Percentiles rank a stretch among this genome's conserved stretches.
Conservation (phyloP, 2,797 vertebrate genomes). For the Clarias platycephalus region DNA sequence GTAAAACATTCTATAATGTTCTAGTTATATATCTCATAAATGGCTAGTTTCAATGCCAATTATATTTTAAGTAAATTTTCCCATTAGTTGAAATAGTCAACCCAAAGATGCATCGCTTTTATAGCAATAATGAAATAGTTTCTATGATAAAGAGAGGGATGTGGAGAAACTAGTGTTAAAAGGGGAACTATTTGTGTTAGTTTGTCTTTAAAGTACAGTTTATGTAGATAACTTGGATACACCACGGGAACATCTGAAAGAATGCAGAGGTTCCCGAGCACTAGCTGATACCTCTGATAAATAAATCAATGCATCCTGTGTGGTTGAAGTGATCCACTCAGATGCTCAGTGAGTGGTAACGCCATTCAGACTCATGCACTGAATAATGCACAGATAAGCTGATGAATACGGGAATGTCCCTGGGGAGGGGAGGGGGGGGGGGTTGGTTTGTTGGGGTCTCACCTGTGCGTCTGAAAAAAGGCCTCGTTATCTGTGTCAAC, state of each 20-base stretch:
- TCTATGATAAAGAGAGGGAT: neutral
- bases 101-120: neutral
- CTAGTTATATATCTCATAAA: neutral
- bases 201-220: neutral
- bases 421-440: neutral
- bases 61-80: too few species aligned
- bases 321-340: slow-evolving; percentile 3
- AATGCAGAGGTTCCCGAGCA: neutral
- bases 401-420: slow-evolving; percentile 48
- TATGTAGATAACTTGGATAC: neutral
- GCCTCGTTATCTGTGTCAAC: slow-evolving; percentile 53
- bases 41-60: too few species aligned
- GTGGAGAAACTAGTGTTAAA: neutral
- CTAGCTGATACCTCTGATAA: neutral
- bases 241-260: neutral
- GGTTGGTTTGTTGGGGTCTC: neutral
- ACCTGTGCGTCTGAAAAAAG: slow-evolving; percentile 54
- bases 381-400: slow-evolving; percentile 19
- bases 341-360: slow-evolving; percentile 5
- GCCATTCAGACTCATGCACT: slow-evolving; percentile 11
- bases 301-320: neutral
- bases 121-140: neutral
- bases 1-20: neutral
- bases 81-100: neutral
- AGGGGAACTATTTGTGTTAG: neutral